phyloP scores from a whole-genome alignment of 2,888 invertebrate genomes.

The Platycheirus rosarum region DNA sequence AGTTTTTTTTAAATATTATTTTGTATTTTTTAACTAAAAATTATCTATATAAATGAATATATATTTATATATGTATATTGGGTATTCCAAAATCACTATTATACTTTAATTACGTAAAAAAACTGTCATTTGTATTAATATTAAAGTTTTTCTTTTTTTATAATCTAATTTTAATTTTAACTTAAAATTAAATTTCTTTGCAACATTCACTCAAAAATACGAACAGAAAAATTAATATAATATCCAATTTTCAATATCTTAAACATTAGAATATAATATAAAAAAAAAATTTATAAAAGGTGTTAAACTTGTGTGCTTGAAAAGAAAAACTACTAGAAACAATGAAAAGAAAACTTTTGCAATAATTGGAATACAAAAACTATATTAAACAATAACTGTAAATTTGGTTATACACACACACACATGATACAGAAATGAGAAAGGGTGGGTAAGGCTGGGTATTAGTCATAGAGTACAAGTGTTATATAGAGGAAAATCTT shows the following conservation, averaged over 20 bases:
- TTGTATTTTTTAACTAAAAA: constrained; percentile 38
- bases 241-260: constrained; percentile 21
- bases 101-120: constrained; percentile 34
- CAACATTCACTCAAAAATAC: constrained; percentile 59
- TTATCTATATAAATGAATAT: constrained; percentile 26
- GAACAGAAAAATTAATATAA: constrained; percentile 19
- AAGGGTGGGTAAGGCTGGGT: constrained; percentile 16
- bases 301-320: constrained; percentile 29
- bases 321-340: constrained; percentile 22
- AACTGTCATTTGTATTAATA: constrained; percentile 38
- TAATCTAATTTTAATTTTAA: not conserved
- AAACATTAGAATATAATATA: constrained; percentile 21
- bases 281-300: constrained; percentile 26
- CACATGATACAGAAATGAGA: constrained; percentile 16
- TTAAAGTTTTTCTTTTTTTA: constrained; percentile 18
- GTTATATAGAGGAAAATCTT: too few relatives aligned
- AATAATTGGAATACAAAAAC: constrained; percentile 32
- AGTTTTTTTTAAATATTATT: constrained; percentile 23
- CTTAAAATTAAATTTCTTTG: constrained; percentile 23
- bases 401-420: constrained; percentile 20
- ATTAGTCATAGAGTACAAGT: too few relatives aligned
- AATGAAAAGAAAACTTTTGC: too few relatives aligned
- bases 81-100: constrained; percentile 39
- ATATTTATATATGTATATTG: constrained; percentile 8
- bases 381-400: constrained; percentile 6